A percentile compares a stretch with the other conserved stretches of the same genome.
Conservation (phyloP, 2,888 invertebrate species). For the Tetramorium bicarinatum region DNA sequence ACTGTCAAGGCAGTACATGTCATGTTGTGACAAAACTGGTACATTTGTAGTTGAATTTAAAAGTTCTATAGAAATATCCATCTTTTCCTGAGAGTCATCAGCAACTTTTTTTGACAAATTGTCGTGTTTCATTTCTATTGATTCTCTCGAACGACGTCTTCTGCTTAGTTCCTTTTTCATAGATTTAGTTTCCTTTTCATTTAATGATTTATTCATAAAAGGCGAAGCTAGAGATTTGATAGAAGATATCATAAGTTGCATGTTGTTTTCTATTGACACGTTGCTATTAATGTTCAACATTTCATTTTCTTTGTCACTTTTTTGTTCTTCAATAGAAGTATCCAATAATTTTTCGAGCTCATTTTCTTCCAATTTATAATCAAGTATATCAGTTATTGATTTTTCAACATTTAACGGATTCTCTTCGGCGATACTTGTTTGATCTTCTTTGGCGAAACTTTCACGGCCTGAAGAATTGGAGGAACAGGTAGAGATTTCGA, state of each 20-base stretch:
- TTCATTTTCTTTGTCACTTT: conserved; percentile 66
- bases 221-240: conserved; percentile 5
- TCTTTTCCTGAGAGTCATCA: neutral
- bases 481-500: neutral
- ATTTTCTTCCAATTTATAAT: neutral
- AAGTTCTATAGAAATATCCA: conserved; percentile 30
- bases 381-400: neutral
- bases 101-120: neutral
- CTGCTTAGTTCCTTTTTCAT: conserved; percentile 11
- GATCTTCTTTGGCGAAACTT: neutral
- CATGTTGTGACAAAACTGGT: neutral
- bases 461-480: neutral
- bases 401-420: neutral
- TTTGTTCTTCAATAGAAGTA: conserved; percentile 40
- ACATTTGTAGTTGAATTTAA: neutral
- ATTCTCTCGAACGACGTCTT: conserved; percentile 41
- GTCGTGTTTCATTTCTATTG: conserved; percentile 17
- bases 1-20: neutral
- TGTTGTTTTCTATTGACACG: conserved; percentile 1
- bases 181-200: conserved; percentile 39
- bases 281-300: conserved; percentile 43
- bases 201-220: conserved; percentile 27
- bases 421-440: neutral
- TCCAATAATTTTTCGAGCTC: conserved; percentile 11
- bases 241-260: conserved; percentile 29